Base-by-base conservation (phyloP, 2,113 vertebrate genomes). In the Pontoporia blainvillei region DNA sequence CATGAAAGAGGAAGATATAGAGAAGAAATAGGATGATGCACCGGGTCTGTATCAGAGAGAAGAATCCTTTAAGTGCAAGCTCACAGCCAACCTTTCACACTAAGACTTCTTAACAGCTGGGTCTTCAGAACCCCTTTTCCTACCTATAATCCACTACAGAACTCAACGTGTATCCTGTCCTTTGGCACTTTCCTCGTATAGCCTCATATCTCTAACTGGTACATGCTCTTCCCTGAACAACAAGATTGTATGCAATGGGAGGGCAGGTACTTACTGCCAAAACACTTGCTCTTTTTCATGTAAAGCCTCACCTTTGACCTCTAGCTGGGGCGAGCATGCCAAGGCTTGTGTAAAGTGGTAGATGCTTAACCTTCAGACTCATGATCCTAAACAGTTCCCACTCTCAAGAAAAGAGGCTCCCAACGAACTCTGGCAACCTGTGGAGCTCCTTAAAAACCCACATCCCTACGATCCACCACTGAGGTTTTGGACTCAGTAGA, bases 161-260 rank as follows among this genome's bases (percentile, higher is more conserved):
- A 29, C 14, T 7, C 9, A 39, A 7, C 0, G 31, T 44, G 29
- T 6, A 0, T 1, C 23, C 64, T 73, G 9, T 20, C 25, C 46
- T 17, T 14, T 17, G 57, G n/a, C 2, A 0, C 6, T 8, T 5
- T 11, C 54, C 36, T 13, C 0, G 10, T 0, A 6, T 0, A 52
- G 15, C 15, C 15, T 25, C n/a, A 34, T 1, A 25, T 49, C 41
- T 54, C 66, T 34, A 2, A 2, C 46, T 34, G 8, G 66, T 29
- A 6, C 5, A 0, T 17, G 6, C 23, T 17, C 17, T 14, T 15
- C 31, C 17, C 27, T 6, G 34, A 14, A 34, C 27, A 49, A 0
- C 3, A 21, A 27, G 46, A 54, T 2, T 21, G 6, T 1, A 3
- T 15, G 49, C 75, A 39, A 1, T 1, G 54, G 9, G 41, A 83